phyloP scores from a whole-genome alignment of 2,113 vertebrate species.

The Sarotherodon lohbergeri region DNA sequence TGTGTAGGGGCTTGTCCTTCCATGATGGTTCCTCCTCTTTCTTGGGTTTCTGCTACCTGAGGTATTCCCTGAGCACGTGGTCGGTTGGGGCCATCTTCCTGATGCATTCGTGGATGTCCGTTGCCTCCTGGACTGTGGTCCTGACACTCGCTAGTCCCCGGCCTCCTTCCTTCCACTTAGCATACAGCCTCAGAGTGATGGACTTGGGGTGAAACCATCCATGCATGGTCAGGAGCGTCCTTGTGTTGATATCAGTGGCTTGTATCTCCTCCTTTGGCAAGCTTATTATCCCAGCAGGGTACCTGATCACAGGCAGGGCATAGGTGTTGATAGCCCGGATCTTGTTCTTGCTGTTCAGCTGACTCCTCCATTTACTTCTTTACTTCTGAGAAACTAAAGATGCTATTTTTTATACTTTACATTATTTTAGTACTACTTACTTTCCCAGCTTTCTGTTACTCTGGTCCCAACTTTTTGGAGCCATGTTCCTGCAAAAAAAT shows the following conservation, averaged over 20 bases:
- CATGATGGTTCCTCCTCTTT: background rate
- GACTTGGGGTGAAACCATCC: background rate
- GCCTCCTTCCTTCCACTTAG: background rate
- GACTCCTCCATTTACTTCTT: background rate
- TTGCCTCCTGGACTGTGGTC: background rate
- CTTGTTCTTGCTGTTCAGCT: fast-evolving
- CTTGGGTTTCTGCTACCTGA: background rate
- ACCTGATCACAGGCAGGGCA: background rate
- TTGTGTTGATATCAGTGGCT: background rate
- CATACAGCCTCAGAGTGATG: background rate
- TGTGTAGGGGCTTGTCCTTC: background rate
- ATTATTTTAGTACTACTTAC: background rate
- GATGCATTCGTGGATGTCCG: background rate
- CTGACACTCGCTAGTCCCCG: background rate
- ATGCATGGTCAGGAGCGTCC: background rate
- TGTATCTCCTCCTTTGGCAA: background rate
- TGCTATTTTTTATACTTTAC: background rate
- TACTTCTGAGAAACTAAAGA: background rate
- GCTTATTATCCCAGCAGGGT: background rate
- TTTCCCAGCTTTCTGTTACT: background rate
- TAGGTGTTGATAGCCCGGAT: background rate
- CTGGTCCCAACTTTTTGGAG: background rate
- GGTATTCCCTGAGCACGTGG: background rate
- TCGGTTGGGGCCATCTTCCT: background rate
- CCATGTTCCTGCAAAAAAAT: background rate